These are phyloP conservation scores for Gopherus evgoodei DNA, from an alignment of 2,113 vertebrate genomes.

Conservation along the genomic window DNA sequence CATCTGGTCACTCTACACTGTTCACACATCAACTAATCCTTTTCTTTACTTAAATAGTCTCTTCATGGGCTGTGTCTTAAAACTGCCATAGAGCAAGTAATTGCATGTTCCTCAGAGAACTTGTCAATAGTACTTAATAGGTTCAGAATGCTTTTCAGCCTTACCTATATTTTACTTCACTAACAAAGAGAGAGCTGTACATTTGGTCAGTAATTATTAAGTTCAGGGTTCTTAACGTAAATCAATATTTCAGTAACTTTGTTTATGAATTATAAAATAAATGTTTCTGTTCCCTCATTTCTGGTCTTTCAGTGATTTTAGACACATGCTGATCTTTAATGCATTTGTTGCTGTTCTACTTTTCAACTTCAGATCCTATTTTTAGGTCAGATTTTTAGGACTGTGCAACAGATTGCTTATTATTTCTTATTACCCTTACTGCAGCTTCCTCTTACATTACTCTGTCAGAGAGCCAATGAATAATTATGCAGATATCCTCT, in stretches of 20 bases:
- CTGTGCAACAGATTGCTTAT: background rate
- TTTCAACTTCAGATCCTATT: background rate
- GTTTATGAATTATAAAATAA: background rate
- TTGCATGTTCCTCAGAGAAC: background rate
- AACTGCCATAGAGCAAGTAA: background rate
- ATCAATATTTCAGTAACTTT: background rate
- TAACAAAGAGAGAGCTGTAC: background rate
- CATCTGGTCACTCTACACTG: no score
- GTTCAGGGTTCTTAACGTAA: background rate
- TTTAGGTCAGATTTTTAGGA: background rate
- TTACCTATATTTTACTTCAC: background rate
- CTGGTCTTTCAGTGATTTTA: background rate
- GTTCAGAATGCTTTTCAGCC: background rate
- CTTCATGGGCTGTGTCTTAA: background rate
- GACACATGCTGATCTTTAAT: background rate
- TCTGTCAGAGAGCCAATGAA: background rate
- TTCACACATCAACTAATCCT: background rate
- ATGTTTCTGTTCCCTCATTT: background rate
- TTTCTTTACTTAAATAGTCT: background rate
- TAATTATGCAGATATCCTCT: conserved; percentile 6
- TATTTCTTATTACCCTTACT: background rate
- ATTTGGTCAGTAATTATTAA: background rate
- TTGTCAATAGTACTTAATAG: background rate
- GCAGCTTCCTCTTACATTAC: background rate
- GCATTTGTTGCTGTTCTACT: background rate